These are phyloP conservation scores for Cyanistes caeruleus DNA, from an alignment of 2,113 vertebrate species.

Conservation along the genomic window DNA sequence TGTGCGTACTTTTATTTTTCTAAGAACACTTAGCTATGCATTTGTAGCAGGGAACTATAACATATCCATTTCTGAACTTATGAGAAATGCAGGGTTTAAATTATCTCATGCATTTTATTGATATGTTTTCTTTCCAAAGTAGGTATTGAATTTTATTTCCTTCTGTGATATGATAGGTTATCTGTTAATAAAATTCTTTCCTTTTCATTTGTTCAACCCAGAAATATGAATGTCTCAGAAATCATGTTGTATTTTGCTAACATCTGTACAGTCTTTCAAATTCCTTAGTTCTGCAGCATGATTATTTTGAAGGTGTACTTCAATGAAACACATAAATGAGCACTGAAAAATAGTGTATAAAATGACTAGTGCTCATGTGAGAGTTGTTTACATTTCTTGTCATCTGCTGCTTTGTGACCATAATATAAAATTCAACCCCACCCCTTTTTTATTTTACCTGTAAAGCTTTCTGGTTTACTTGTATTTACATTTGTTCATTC, in stretches of 20 bases:
- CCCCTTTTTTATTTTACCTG: fast-evolving
- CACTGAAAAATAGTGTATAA: neutral
- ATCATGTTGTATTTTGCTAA: neutral
- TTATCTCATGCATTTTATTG: neutral
- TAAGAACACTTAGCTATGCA: neutral
- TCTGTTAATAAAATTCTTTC: neutral
- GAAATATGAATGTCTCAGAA: neutral
- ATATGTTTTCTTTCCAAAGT: neutral
- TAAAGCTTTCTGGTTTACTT: neutral
- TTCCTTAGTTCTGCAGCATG: neutral
- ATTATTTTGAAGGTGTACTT: neutral
- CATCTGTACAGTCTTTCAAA: neutral
- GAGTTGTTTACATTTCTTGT: neutral
- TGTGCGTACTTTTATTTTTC: neutral
- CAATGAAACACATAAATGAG: neutral
- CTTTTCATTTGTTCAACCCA: neutral
- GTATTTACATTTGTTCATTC: neutral
- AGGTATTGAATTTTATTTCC: neutral
- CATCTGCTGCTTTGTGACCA: neutral
- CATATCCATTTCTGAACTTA: neutral
- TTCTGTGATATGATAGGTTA: neutral
- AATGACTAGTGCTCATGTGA: neutral
- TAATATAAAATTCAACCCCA: neutral
- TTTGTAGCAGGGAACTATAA: neutral
- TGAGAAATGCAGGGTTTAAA: neutral